Evolutionary conservation across 2,888 invertebrate genomes (phyloP), one percentile per base, ranked within the genome.

Genomic region (Yponomeuta sedellus): DNA sequence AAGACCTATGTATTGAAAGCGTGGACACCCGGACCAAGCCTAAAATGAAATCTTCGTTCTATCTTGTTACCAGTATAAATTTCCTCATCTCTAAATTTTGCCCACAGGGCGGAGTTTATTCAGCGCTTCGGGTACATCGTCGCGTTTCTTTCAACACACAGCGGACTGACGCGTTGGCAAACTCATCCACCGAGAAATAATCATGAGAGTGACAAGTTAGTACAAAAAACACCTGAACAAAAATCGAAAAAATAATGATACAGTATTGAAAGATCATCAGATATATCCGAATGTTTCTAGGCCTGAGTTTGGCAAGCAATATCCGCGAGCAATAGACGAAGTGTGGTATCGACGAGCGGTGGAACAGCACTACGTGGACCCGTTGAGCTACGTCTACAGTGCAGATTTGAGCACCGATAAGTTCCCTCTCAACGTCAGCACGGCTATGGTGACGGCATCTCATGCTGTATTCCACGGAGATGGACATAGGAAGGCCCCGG

Each of bases 271-370:
- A n/a, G n/a, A n/a, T n/a, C n/a, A n/a, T 34, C 34, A 34, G 8
- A 34, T 34, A 34, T 34, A 8, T 34, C 6, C 34, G 5, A 34
- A 34, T 34, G 34, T 34, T 34, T 85, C 12, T 76, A 95, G 95
- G 65, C 94, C 94, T 61, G 92, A 92, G 74, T 97, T 97, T 76
- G 95, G 95, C 69, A 93, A 94, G 70, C 91, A 94, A 66, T 95
- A 96, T 85, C 94, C 94, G 6, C 92, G 93, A 64, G 95, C 97
- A 1, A 97, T 96, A 64, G 97, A 97, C 78, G 97, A 97, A 81
- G 93, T 96, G 20, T 97, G 97, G 97, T 97, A 97, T 80, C 94
- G 94, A 69, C 93, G 97, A 16, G 97, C 97, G 0, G 97, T 97
- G 0, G 97, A 97, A 72, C 96, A 97, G 74, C 94, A 97, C 83